Evolutionary conservation across 2,113 vertebrate species (phyloP).

Genomic region (Narcine bancroftii): DNA sequence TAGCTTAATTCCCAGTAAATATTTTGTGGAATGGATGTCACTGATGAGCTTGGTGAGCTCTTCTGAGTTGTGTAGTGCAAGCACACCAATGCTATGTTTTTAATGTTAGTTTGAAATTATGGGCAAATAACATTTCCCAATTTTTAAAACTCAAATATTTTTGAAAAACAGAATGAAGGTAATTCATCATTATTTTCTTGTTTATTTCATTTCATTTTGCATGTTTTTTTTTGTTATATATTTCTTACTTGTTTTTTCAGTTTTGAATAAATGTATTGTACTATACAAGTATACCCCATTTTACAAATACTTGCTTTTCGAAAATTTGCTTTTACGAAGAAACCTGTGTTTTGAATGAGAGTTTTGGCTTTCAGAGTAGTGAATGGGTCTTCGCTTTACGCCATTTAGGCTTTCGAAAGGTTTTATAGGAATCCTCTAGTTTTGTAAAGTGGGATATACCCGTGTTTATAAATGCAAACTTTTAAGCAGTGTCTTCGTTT

Average conservation of each 20-base stretch:
- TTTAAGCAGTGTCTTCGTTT: not conserved
- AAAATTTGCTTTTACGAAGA: no score
- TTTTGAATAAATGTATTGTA: not conserved
- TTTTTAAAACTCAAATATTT: not conserved
- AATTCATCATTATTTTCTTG: not conserved
- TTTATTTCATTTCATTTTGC: not conserved
- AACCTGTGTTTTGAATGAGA: no score
- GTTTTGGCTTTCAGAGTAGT: no score
- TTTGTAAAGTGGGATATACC: no score
- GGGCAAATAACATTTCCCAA: not conserved
- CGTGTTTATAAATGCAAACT: not conserved
- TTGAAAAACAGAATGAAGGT: not conserved
- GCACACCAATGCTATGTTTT: not conserved
- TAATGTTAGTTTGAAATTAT: not conserved
- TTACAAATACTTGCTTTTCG: no score
- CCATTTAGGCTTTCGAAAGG: no score
- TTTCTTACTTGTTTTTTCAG: not conserved
- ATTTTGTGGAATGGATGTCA: not conserved
- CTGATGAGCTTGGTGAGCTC: not conserved
- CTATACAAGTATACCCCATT: no score
- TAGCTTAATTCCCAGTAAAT: not conserved
- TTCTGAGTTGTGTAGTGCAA: not conserved
- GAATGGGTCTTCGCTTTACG: no score
- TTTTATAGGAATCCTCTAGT: no score
- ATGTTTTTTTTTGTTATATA: not conserved